Evolutionary conservation across 2,113 vertebrate species (phyloP), one percentile per base, ranked within the genome.

Genomic region (Hyaena hyaena): DNA sequence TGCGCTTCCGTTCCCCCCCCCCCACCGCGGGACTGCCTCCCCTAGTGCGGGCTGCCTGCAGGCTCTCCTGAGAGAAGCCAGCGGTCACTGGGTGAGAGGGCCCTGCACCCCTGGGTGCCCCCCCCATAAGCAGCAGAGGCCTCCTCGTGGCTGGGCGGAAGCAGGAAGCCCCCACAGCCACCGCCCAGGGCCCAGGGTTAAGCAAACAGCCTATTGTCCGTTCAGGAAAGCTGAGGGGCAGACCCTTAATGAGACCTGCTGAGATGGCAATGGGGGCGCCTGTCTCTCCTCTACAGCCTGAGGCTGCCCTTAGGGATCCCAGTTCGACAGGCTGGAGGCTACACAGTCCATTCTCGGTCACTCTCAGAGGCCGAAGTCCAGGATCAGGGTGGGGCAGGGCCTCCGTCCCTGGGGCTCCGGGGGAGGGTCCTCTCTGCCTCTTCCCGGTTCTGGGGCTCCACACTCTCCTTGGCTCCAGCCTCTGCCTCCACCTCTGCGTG

Each of bases 161-260:
- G 24, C 5, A 1, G 35, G 35, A 2, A 15, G 39, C 61, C 45
- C 71, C 23, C 17, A 1, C n/a, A 16, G 16, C 5, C 6, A 4
- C 26, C 4, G 7, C 10, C 3, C 58, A 8, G 58, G 58, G 58
- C 8, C 58, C 58, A 23, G 58, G 21, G n/a, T 26, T 7, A 2
- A 4, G 15, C 31, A 24, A 68, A 45, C 23, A 48, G 28, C 63
- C 45, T 2, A 0, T 6, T 4, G 23, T 39, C 24, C 1, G 12
- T 35, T 10, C 53, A 4, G 33, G 50, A 14, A 71, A 19, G 12
- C 65, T 10, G 66, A 17, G 4, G 11, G 17, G 39, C 8, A 50
- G 48, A 10, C 0, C 0, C 17, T 17, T n/a, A 3, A 7, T n/a
- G 7, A 0, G 31, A 48, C 8, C 14, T 2, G 69, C 39, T 7